Percentiles rank a stretch among this genome's conserved stretches.
These are phyloP conservation scores for Cygnus atratus DNA, from an alignment of 2,113 vertebrate species.

Conservation along the genomic window DNA sequence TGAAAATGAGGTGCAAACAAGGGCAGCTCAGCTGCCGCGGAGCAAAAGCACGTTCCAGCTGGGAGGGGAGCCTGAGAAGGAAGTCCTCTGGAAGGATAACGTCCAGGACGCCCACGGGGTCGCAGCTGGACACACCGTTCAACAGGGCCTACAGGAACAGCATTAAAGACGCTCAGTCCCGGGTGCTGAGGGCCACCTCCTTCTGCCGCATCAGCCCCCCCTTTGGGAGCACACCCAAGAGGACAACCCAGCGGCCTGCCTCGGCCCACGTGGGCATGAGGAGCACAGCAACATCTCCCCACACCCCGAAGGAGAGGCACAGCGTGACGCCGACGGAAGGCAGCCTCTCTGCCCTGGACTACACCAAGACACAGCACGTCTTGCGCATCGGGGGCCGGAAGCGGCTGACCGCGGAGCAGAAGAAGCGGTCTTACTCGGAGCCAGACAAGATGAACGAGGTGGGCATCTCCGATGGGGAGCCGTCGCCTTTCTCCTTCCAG, in stretches of 20 bases:
- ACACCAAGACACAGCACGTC: slow-evolving; percentile 30
- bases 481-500: slow-evolving; percentile 35
- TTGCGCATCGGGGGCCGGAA: slow-evolving; percentile 85
- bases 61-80: slow-evolving; percentile 63
- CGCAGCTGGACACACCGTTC: slow-evolving; percentile 72
- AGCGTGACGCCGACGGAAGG: slow-evolving; percentile 77
- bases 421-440: slow-evolving; percentile 93
- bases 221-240: slow-evolving; percentile 39
- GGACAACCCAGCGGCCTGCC: slow-evolving; percentile 69
- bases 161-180: slow-evolving; percentile 88
- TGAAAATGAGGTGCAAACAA: slow-evolving; percentile 62
- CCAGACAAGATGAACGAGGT: slow-evolving; percentile 94
- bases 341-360: slow-evolving; percentile 40
- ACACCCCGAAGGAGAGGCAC: slow-evolving; percentile 87
- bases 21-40: slow-evolving; percentile 71
- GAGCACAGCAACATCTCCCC: slow-evolving; percentile 70
- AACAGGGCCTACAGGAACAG: slow-evolving; percentile 89
- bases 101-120: slow-evolving; percentile 65
- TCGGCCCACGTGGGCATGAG: slow-evolving; percentile 75
- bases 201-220: slow-evolving; percentile 81
- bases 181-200: slow-evolving; percentile 89
- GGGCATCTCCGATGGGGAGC: slow-evolving; percentile 81
- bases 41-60: slow-evolving; percentile 89
- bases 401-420: slow-evolving; percentile 87
- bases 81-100: slow-evolving; percentile 70